These are phyloP conservation scores for Drosophila sucinea DNA, from an alignment of 1,140 invertebrate genomes.

Conservation along the genomic window DNA sequence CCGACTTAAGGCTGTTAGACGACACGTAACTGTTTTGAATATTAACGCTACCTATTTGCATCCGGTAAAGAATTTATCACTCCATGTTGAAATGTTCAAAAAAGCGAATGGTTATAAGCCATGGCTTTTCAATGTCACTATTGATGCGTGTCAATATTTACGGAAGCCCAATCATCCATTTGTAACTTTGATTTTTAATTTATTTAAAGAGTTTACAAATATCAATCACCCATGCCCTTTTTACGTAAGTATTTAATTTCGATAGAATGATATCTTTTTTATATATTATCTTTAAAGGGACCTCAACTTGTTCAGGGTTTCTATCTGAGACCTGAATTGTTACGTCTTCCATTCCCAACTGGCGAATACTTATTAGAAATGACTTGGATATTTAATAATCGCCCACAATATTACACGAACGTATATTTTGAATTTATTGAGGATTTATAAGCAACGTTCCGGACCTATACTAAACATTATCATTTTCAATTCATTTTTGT, in stretches of 20 bases:
- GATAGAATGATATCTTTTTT: not conserved
- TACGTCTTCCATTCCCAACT: constrained; percentile 27
- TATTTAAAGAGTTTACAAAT: constrained; percentile 32
- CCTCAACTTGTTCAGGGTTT: constrained; percentile 21
- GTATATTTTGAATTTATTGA: constrained; percentile 21
- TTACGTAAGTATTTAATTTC: constrained; percentile 12
- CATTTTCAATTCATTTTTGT: no score
- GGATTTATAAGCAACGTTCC: not conserved
- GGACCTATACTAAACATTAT: no score
- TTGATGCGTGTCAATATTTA: constrained; percentile 21
- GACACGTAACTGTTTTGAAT: constrained; percentile 16
- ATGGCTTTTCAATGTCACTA: constrained; percentile 10
- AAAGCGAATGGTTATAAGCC: constrained; percentile 34
- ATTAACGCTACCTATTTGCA: constrained; percentile 22
- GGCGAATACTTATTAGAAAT: constrained; percentile 28
- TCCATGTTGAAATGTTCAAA: constrained; percentile 17
- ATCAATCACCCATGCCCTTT: constrained; percentile 37
- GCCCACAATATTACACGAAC: constrained; percentile 21
- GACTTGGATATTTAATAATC: constrained; percentile 18
- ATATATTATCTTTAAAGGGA: constrained; percentile 4
- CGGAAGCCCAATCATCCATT: not conserved
- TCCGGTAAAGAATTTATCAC: not conserved
- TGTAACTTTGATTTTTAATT: not conserved
- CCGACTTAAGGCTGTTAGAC: constrained; percentile 27
- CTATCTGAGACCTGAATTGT: constrained; percentile 23